phyloP scores from a whole-genome alignment of 2,113 vertebrate species.

The Hyperopisus bebe region DNA sequence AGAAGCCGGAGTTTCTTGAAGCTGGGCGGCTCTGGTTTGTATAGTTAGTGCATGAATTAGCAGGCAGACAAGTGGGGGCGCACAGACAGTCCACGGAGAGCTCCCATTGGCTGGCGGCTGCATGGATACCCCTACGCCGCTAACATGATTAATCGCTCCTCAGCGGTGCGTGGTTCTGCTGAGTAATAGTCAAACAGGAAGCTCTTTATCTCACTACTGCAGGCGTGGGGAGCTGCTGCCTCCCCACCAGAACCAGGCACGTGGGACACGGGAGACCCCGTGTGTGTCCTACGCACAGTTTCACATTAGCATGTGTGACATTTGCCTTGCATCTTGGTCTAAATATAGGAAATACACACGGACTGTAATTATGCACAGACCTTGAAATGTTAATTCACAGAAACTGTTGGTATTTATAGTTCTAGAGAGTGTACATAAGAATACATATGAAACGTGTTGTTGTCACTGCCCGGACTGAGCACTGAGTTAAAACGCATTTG shows the following conservation, averaged over 20 bases:
- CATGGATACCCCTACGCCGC: neutral
- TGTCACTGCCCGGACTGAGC: neutral
- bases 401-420: neutral
- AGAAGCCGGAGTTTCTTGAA: neutral
- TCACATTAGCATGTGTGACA: neutral
- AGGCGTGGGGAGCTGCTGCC: neutral
- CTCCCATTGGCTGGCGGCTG: neutral
- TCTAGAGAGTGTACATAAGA: no score
- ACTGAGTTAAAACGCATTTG: neutral
- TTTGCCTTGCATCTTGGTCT: neutral
- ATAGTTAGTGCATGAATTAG: neutral
- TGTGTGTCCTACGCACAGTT: neutral
- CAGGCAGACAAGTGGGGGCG: neutral
- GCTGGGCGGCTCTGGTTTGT: neutral
- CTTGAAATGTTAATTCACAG: neutral
- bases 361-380: neutral
- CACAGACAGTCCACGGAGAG: neutral
- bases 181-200: neutral
- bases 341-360: neutral
- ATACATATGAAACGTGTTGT: neutral
- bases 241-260: neutral
- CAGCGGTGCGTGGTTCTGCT: neutral
- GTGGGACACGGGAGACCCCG: neutral
- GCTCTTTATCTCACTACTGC: constrained; percentile 7
- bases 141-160: neutral